Conservation (phyloP, 1,140 invertebrate genomes). For the Drosophila sulfurigaster region DNA sequence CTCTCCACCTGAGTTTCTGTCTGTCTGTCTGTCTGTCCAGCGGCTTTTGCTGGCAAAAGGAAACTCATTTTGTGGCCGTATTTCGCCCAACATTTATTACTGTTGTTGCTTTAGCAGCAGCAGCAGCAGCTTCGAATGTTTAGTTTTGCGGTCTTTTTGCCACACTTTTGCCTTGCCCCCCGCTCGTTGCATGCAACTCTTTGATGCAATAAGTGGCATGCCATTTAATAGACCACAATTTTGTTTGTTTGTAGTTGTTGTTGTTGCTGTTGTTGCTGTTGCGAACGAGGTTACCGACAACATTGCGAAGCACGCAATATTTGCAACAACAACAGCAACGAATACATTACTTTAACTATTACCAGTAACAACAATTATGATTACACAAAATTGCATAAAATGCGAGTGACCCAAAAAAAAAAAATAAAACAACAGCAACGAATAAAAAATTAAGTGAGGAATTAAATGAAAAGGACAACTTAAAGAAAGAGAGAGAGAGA, state of each 20-base stretch:
- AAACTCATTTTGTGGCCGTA: slow-evolving; percentile 60
- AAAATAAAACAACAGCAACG: no score
- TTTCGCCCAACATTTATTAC: slow-evolving; percentile 40
- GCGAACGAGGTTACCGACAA: slow-evolving; percentile 39
- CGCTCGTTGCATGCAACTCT: slow-evolving; percentile 2
- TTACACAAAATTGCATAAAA: not conserved
- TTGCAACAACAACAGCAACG: slow-evolving; percentile 15
- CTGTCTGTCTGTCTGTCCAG: not conserved
- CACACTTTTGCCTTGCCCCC: slow-evolving; percentile 1
- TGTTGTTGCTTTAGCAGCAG: slow-evolving; percentile 41
- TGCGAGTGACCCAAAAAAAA: no score
- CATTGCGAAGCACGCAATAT: slow-evolving; percentile 20
- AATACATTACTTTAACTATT: slow-evolving; percentile 8
- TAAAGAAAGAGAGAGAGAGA: no score
- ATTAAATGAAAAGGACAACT: no score
- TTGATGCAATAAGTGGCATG: slow-evolving; percentile 67
- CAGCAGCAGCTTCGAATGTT: slow-evolving; percentile 15
- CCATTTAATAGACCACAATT: slow-evolving; percentile 70
- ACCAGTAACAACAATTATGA: not conserved
- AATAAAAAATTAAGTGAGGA: no score
- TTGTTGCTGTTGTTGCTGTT: slow-evolving; percentile 41
- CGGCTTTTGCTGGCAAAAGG: slow-evolving; percentile 35
- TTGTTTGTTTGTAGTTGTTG: slow-evolving; percentile 47
- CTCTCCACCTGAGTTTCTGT: not conserved
- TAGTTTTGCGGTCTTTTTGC: slow-evolving; percentile 53